Base-by-base conservation (phyloP, 53 echinoderm and acorn worm genomes). In the Holothuria scabra region DNA sequence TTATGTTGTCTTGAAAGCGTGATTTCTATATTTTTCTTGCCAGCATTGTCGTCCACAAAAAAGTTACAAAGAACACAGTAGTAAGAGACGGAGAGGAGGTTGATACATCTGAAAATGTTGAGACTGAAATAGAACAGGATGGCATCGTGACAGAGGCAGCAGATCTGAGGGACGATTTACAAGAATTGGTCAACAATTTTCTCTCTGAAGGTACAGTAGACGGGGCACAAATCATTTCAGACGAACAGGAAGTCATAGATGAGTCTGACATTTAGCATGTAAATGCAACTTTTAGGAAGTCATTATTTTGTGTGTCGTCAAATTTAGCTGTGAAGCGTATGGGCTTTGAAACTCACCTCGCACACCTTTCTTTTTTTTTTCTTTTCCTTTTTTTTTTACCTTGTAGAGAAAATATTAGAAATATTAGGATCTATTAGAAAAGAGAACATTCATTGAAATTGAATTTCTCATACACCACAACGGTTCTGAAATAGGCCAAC, bases 31-130 rank as follows among this genome's bases (percentile, higher is more conserved):
- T 52, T 16, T 28, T n/a, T 37, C 5, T 55, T 56, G 1, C n/a
- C 86, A 99, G 99, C 65, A 94, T 99, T 65, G 92, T 92, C n/a
- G 93, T 99, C 71, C 99, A 99, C 85, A 99, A 93, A 88, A 93
- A 89, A 75, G 93, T 95, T 12, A 94, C 89, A 20, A 93, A 91
- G 22, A 99, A 90, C 81, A 99, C 94, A 23, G 85, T 95, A 44
- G 90, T 99, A 76, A 81, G 85, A 59, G 99, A 99, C 41, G 99
- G 99, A 4, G 87, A 99, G 63, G 99, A 99, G 65, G 93, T 99
- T 2, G 91, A 99, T 48, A 83, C 83, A 34, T 85, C 92, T 10
- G 92, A 99, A 31, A 90, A 92, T 62, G 87, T 92, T 18, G 78
- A 94, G 52, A 99, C 99, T 41, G 94, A 99, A 85, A 89, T 99